Base-by-base conservation (phyloP, 92 coral and sea anemone genomes). In the Porites evermanni region DNA sequence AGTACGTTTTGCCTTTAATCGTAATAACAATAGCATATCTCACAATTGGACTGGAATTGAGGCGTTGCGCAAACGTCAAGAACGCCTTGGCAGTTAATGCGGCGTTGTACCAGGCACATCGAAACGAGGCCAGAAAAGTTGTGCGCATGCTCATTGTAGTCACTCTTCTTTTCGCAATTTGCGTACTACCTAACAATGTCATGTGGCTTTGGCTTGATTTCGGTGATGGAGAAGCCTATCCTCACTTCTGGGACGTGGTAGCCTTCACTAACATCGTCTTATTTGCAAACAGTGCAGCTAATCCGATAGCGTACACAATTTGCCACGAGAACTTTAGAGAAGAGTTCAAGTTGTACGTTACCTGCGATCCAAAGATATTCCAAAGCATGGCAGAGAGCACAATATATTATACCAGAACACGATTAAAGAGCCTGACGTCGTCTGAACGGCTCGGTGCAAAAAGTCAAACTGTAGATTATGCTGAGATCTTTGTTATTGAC, bases 141-240 rank as follows among this genome's bases (percentile, higher is more conserved):
- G 96, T 97, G 51, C 98, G 98, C 89, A 97, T 97, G 99, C 94
- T 97, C 72, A 72, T 97, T 2, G 89, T 95, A 3, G 99, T 97
- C 64, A 97, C 99, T 44, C 93, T 97, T 50, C 91, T 91, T 72
- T 97, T 97, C 80, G 99, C 99, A 8, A 47, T 97, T 59, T 91
- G 98, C 51, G 98, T 96, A 9, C 89, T 97, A 24, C 99, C 99
- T 2, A 95, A 96, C 75, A 89, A 96, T 64, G 79, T 97, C 29
- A 93, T 97, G 98, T 97, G 99, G 99, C 70, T 97, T 59, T 97
- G 99, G 99, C 70, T 92, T 32, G 99, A 97, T 76, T 97, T 95
- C 50, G 99, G 99, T n/a, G 70, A 87, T 20, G 98, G 97, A 9
- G 71, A 82, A 1, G 67, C 74, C 6, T 95, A 94, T 72, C 38